A percentile compares a stretch with the other conserved stretches of the same genome.
Conservation (phyloP, 2,797 vertebrate species). For the Chloroceryle amazona region DNA sequence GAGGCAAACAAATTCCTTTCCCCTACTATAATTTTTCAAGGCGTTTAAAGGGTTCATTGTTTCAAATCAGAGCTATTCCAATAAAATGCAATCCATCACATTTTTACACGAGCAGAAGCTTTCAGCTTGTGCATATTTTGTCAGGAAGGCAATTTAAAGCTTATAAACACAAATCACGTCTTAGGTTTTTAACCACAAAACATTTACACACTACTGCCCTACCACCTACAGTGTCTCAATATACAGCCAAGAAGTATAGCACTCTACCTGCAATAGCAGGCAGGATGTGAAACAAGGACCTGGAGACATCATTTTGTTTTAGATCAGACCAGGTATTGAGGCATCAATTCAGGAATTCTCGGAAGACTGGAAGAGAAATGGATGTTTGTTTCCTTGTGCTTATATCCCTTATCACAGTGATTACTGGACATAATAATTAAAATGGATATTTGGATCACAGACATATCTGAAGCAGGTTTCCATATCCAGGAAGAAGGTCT, state of each 20-base stretch:
- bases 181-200: constrained; percentile 58
- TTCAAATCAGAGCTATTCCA: constrained; percentile 53
- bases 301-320: not conserved
- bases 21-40: not conserved
- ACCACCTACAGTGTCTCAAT: constrained; percentile 14
- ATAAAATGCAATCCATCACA: constrained; percentile 59
- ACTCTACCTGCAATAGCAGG: not conserved
- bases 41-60: constrained; percentile 42
- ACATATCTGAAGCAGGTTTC: not conserved
- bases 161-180: constrained; percentile 70
- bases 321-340: not conserved
- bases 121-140: constrained; percentile 49
- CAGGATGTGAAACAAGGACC: not conserved
- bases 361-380: not conserved
- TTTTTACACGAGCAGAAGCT: constrained; percentile 45
- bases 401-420: not conserved
- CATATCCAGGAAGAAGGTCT: not conserved
- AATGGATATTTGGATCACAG: not conserved
- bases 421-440: not conserved
- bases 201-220: constrained; percentile 24
- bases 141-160: constrained; percentile 69
- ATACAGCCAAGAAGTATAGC: not conserved
- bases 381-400: not conserved
- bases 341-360: not conserved
- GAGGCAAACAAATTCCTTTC: not conserved